These are phyloP conservation scores for Labeo calbasu DNA, from an alignment of 2,797 vertebrate genomes.

Conservation along the genomic window DNA sequence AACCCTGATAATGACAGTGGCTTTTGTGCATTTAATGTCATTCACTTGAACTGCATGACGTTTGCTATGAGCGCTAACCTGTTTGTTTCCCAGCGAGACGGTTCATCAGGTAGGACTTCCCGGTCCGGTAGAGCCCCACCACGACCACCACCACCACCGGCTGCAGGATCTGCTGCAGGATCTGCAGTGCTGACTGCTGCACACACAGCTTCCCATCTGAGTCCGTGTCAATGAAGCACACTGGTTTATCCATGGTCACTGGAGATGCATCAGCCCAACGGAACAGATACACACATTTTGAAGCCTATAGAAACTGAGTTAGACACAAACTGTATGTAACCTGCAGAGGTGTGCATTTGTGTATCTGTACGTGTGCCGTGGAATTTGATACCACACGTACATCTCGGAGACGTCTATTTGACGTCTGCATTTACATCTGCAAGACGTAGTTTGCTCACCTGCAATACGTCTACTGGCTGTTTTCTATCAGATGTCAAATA, in stretches of 20 bases:
- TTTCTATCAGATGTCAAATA: too few relatives aligned
- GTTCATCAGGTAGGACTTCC: constrained; percentile 68
- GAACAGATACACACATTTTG: neutral
- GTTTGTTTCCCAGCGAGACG: constrained; percentile 26
- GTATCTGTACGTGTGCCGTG: too few relatives aligned
- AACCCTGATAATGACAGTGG: constrained; percentile 63
- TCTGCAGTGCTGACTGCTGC: neutral
- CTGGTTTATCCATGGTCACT: neutral
- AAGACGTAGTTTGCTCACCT: too few relatives aligned
- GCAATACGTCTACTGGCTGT: too few relatives aligned
- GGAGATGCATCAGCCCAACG: neutral
- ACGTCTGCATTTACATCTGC: too few relatives aligned
- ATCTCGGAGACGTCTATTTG: too few relatives aligned
- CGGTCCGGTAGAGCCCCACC: constrained; percentile 70
- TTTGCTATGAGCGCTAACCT: constrained; percentile 36
- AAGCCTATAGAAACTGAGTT: too few relatives aligned
- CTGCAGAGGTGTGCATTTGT: too few relatives aligned
- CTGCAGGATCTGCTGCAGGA: constrained; percentile 64
- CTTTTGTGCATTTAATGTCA: too few relatives aligned
- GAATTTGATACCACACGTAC: too few relatives aligned
- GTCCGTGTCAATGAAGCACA: neutral
- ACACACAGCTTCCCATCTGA: constrained; percentile 8
- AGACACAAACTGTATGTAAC: too few relatives aligned
- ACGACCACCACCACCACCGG: constrained; percentile 74
- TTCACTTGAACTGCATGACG: neutral